Evolutionary conservation across 1,140 invertebrate species (phyloP), one percentile per base, ranked within the genome.

Genomic region (Leptinotarsa lineolata): DNA sequence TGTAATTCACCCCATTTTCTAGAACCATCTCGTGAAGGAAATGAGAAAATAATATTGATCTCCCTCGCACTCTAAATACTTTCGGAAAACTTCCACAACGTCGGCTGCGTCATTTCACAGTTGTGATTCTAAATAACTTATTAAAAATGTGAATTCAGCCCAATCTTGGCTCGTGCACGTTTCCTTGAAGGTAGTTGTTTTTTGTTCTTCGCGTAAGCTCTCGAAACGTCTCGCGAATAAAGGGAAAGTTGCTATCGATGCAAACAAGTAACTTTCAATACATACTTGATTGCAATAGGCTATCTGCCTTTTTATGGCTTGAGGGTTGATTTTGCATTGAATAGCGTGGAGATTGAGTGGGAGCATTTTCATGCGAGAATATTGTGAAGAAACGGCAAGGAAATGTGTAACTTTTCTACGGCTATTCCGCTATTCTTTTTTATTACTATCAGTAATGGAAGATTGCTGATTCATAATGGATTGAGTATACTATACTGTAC

Each of bases 251-350:
- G 48, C 48, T 18, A 54, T 54, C 48, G 48, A 54, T 54, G 48
- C 48, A 54, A 54, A 54, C 48, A 54, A 54, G 48, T 54, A 16
- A 54, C 48, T 54, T 54, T 54, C 48, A 54, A 54, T 54, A 54
- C 48, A 54, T 54, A 54, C 48, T 54, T 54, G 48, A 54, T 54
- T 54, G 48, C 48, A 54, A 54, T 54, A n/a, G 48, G 48, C 48
- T 54, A 54, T 54, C 48, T 54, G 48, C 48, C 48, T 18, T 54
- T 54, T 54, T 54, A 54, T 54, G 48, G n/a, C 15, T 54, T 54
- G 48, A 54, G 48, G 48, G 48, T 18, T 54, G 48, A 54, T 54
- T 54, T 54, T 54, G 48, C 48, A 54, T 54, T 54, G 48, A 18
- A 54, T 54, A 18, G n/a, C 15, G 48, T 16, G 48, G 48, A 54